Evolutionary conservation across 2,797 vertebrate species (phyloP), one percentile per base, ranked within the genome.

Genomic region (Smutsia temminckii): DNA sequence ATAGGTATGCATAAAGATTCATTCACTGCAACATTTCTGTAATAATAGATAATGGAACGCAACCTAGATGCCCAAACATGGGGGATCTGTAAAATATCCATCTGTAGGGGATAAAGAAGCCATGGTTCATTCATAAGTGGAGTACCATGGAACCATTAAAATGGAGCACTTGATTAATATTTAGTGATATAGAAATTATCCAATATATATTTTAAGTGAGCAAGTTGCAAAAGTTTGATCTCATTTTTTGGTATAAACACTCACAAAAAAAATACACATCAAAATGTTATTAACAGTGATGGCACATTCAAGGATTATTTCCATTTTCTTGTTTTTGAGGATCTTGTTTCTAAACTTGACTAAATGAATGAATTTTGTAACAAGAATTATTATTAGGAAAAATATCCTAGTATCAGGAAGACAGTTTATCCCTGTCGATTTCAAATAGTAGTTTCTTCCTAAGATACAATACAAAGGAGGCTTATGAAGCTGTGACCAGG

Each of bases 271-370:
- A 63, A 25, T 59, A 74, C 10, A 63, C 23, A 64, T 18, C 11
- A 84, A 78, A 34, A 29, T 69, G 7, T 72, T 61, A 64, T 68
- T 61, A 88, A 59, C 29, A 79, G 68, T n/a, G 17, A 7, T n/a
- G 29, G 4, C 59, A 42, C 32, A 57, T 66, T 64, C 23, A 42
- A 29, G 23, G 64, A 53, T 74, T 32, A 27, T 59, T 85, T 72
- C 85, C 61, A 17, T 86, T 46, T 89, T 21, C 16, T 75, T 51
- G 27, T 21, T 94, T 83, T 90, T 49, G 18, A 74, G 6, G 23
- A 32, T 77, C 32, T 94, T 25, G 72, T 97, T 95, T 85, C 57
- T 53, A 91, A 92, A 46, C 8, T 55, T 32, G n/a, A 61, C 14
- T 77, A 53, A 61, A 55, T 25, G 18, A 86, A 68, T 63, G 55